Evolutionary conservation across 2,888 invertebrate species (phyloP).

Genomic region (Dexiosoma caninum): DNA sequence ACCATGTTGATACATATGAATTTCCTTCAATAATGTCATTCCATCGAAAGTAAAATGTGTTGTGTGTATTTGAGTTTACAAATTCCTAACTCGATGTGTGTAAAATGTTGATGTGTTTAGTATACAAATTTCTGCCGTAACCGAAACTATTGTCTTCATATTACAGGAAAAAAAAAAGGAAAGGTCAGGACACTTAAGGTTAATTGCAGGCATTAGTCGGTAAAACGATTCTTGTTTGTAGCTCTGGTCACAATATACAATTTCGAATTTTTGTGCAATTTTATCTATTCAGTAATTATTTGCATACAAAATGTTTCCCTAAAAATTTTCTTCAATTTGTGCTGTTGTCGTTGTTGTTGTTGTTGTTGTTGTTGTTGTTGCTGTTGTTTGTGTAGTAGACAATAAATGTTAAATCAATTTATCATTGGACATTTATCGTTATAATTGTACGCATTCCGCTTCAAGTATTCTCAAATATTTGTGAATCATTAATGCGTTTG

Average conservation of each 20-base stretch:
- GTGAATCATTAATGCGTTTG: constrained; percentile 42
- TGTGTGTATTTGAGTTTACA: neutral
- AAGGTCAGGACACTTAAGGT: constrained; percentile 53
- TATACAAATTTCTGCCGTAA: neutral
- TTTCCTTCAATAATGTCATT: neutral
- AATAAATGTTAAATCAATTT: constrained; percentile 19
- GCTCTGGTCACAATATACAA: constrained; percentile 1
- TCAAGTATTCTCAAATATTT: constrained; percentile 61
- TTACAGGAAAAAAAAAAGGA: neutral
- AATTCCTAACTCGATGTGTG: constrained; percentile 32
- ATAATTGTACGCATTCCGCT: constrained; percentile 48
- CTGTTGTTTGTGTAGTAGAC: neutral
- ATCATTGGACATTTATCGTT: constrained; percentile 52
- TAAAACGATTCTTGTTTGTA: constrained; percentile 9
- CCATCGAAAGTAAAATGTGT: neutral
- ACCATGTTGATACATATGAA: too few relatives aligned
- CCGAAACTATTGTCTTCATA: neutral
- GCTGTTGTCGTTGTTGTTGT: too few relatives aligned
- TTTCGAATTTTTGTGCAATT: constrained; percentile 18
- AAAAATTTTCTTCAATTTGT: neutral
- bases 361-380: too few relatives aligned
- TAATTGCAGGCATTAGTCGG: constrained; percentile 47
- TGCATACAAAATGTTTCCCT: neutral
- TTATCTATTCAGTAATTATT: constrained; percentile 28
- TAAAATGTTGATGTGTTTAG: constrained; percentile 21